Conservation (phyloP, 2,888 invertebrate species). For the Clitarchus hookeri region DNA sequence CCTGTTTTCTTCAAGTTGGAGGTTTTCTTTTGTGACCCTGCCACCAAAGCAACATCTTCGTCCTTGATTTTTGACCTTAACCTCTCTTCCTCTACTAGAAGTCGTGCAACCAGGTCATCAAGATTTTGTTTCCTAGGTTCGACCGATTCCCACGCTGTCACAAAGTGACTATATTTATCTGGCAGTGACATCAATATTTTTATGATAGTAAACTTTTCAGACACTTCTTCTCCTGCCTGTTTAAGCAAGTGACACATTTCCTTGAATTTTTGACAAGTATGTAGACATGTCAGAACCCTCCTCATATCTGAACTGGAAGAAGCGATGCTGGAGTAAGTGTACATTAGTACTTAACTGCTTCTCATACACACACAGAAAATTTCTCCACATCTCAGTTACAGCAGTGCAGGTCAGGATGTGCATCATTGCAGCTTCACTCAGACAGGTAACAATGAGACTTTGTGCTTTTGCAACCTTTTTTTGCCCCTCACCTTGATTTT, state of each 20-base stretch:
- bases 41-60: neutral
- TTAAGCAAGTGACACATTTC: neutral
- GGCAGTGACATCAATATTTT: neutral
- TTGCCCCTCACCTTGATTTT: neutral
- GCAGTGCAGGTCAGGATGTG: neutral
- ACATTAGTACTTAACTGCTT: neutral
- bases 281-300: neutral
- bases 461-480: conserved; percentile 5
- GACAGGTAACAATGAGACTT: neutral
- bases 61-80: neutral
- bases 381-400: neutral
- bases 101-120: neutral
- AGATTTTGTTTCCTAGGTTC: neutral
- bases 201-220: neutral
- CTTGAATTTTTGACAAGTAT: neutral
- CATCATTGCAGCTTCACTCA: conserved; percentile 11
- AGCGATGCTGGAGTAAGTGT: neutral
- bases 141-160: conserved; percentile 5
- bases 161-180: conserved; percentile 15
- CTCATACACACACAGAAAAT: neutral
- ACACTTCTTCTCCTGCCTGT: neutral
- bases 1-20: too few relatives aligned
- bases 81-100: neutral
- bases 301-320: neutral
- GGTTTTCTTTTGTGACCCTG: neutral